A percentile compares a stretch with the other conserved stretches of the same genome.
Evolutionary conservation across 2,888 invertebrate species (phyloP).

Genomic region (Cepaea hortensis): DNA sequence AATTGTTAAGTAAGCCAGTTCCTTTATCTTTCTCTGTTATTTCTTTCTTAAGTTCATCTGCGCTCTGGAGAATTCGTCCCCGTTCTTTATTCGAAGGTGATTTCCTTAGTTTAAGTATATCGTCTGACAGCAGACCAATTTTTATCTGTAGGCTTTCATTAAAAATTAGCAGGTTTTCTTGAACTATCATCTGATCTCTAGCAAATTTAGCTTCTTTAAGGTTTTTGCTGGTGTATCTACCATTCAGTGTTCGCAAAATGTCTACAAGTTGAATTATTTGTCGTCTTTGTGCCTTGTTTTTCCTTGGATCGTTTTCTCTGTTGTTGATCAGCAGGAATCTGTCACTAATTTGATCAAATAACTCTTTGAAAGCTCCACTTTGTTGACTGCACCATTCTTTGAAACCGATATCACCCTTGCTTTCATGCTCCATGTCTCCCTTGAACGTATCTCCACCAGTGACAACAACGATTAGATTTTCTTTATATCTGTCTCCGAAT

Average conservation of each 20-base stretch:
- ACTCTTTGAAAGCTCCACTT: background rate
- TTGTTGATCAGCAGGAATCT: constrained; percentile 13
- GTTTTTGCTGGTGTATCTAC: background rate
- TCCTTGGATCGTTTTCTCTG: background rate
- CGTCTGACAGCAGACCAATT: background rate
- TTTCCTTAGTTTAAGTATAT: no score
- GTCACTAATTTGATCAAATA: background rate
- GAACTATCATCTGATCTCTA: background rate
- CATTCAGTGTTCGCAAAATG: background rate
- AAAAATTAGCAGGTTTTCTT: background rate
- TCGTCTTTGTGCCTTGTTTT: background rate
- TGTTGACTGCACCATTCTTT: background rate
- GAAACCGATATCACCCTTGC: background rate
- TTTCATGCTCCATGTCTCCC: background rate
- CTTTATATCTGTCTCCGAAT: background rate
- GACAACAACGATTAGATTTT: background rate
- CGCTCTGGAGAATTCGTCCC: background rate
- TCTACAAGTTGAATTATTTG: background rate
- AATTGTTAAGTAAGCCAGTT: no score
- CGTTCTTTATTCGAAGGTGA: background rate
- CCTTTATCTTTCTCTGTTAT: background rate
- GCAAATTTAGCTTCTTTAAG: background rate
- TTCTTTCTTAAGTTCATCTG: background rate
- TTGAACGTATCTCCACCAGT: background rate
- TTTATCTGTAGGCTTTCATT: background rate